Evolutionary conservation across 2,888 invertebrate genomes (phyloP).

Genomic region (Sclerodermus sp.): DNA sequence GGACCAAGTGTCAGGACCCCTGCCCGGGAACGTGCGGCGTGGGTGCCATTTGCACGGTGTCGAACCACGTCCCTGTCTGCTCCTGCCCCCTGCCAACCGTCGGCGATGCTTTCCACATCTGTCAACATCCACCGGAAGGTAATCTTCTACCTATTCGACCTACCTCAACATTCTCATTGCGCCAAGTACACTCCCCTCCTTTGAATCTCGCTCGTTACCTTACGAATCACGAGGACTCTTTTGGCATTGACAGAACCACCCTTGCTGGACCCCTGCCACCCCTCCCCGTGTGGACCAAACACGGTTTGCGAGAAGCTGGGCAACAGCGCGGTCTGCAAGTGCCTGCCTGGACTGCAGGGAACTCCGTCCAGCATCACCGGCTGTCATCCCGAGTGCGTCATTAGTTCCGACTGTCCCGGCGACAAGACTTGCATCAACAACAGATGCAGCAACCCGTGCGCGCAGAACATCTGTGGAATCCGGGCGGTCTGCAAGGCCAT

Average conservation of each 20-base stretch:
- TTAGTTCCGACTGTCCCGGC: conserved; percentile 75
- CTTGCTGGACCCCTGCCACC: conserved; percentile 55
- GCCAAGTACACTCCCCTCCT: no score
- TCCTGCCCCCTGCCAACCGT: conserved; percentile 67
- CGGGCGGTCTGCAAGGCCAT: conserved; percentile 74
- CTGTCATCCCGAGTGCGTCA: conserved; percentile 59
- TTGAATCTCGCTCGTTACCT: no score
- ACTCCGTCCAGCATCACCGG: conserved; percentile 57
- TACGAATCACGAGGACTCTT: neutral
- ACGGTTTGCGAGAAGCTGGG: conserved; percentile 57
- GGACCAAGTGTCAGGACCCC: conserved; percentile 71
- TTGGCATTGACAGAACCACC: conserved; percentile 27
- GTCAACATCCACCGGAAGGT: conserved; percentile 53
- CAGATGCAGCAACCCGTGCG: conserved; percentile 79
- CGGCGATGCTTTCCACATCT: conserved; percentile 77
- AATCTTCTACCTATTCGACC: conserved; percentile 15
- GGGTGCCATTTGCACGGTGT: conserved; percentile 70
- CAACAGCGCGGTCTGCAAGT: conserved; percentile 56
- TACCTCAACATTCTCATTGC: neutral
- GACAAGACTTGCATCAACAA: conserved; percentile 80
- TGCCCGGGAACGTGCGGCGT: conserved; percentile 78
- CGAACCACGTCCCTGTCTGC: conserved; percentile 77
- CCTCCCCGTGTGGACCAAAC: conserved; percentile 61
- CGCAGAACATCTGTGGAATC: conserved; percentile 75
- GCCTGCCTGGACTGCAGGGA: conserved; percentile 55